Conservation (phyloP, 2,113 vertebrate species). For the Tragelaphus imberbis region DNA sequence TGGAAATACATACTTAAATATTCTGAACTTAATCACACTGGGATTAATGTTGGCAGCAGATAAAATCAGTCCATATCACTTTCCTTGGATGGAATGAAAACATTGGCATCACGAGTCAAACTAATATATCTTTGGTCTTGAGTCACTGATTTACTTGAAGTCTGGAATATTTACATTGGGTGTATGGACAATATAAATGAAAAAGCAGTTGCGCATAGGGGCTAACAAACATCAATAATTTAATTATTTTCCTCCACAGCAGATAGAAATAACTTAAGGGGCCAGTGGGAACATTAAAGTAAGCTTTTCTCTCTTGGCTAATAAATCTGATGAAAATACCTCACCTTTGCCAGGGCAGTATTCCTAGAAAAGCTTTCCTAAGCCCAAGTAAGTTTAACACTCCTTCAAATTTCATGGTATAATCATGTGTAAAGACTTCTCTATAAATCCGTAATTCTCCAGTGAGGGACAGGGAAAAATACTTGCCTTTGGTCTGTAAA, state of each 20-base stretch:
- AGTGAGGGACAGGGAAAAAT: not conserved
- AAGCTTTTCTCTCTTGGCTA: constrained; percentile 57
- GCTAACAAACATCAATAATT: constrained; percentile 65
- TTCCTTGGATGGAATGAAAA: constrained; percentile 42
- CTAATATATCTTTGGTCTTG: constrained; percentile 31
- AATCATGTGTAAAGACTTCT: constrained; percentile 48
- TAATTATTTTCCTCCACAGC: constrained; percentile 59
- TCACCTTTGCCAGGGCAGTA: constrained; percentile 54
- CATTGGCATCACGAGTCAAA: not conserved
- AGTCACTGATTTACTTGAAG: constrained; percentile 44
- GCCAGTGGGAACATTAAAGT: constrained; percentile 56
- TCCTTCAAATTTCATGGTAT: constrained; percentile 53
- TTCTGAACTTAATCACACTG: constrained; percentile 3
- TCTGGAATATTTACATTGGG: constrained; percentile 45
- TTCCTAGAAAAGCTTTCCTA: constrained; percentile 67
- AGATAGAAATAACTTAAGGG: constrained; percentile 61
- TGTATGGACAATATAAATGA: constrained; percentile 42
- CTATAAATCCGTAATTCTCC: constrained; percentile 13
- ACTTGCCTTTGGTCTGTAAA: not conserved
- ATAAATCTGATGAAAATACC: constrained; percentile 60
- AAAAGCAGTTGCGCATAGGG: constrained; percentile 22
- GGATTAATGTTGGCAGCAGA: constrained; percentile 11
- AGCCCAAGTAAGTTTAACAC: constrained; percentile 51
- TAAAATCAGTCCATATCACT: constrained; percentile 20
- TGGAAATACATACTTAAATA: constrained; percentile 10